Evolutionary conservation across 1,140 invertebrate genomes (phyloP).

Genomic region (Mya arenaria): DNA sequence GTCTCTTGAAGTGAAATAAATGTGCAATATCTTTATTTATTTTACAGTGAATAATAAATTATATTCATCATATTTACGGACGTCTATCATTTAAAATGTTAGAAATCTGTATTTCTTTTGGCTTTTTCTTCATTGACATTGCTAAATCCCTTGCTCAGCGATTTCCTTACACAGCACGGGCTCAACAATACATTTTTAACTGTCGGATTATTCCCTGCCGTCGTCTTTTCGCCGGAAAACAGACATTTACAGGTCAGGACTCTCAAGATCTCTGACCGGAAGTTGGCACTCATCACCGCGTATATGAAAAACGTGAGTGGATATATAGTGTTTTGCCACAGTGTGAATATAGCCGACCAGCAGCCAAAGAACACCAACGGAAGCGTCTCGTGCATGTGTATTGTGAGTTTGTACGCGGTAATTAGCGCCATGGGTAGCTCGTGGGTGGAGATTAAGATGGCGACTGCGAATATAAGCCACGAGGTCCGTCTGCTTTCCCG

Average conservation of each 20-base stretch:
- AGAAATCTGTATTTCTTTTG: too few relatives aligned
- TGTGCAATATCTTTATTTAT: too few relatives aligned
- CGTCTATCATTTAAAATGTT: too few relatives aligned
- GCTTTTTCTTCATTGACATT: too few relatives aligned
- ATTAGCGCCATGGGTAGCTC: slow-evolving; percentile 3
- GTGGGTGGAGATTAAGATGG: neutral
- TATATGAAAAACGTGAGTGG: slow-evolving; percentile 26
- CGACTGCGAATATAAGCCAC: slow-evolving; percentile 13
- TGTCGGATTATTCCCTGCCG: neutral
- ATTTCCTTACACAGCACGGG: slow-evolving; percentile 12
- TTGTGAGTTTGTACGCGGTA: neutral
- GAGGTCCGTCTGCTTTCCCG: slow-evolving; percentile 25
- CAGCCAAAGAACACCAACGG: slow-evolving; percentile 17
- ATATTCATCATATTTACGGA: too few relatives aligned
- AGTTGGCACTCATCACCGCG: slow-evolving; percentile 21
- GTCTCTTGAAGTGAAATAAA: too few relatives aligned
- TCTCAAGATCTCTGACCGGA: slow-evolving; percentile 7
- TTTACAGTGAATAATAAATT: too few relatives aligned
- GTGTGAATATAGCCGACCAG: neutral
- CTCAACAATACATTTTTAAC: slow-evolving; percentile 30
- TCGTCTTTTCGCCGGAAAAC: neutral
- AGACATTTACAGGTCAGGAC: neutral
- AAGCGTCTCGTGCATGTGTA: slow-evolving; percentile 1
- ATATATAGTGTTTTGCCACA: slow-evolving; percentile 39
- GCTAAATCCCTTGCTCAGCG: too few relatives aligned